Base-by-base conservation (phyloP, 2,797 vertebrate genomes). In the Eptatretus atami region DNA sequence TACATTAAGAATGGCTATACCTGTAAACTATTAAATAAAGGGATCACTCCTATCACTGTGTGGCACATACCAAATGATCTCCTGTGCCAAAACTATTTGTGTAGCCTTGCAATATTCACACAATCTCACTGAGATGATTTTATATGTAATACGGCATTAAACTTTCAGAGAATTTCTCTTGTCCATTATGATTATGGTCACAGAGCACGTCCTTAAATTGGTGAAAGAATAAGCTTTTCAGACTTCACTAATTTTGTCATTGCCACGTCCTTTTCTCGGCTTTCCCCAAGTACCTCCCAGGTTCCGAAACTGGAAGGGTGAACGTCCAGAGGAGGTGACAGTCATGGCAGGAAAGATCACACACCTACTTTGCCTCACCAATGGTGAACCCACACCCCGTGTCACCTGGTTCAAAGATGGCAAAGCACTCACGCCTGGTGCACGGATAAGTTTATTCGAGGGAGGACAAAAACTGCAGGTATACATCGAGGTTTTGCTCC, bases 391-490 rank as follows among this genome's bases (percentile, higher is more conserved):
- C 1, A 52, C 75, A 9, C 86, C 86, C 1, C 80, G 74, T 64
- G 77, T 82, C 67, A 76, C 73, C 67, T 98, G 92, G 92, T 77
- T 81, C 8, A 94, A 84, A 66, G 82, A 96, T 65, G 77, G 79
- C 53, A 77, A 76, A 53, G 72, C 70, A 31, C 65, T 94, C 65
- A 69, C 57, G 64, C 73, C 76, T 66, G 76, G 76, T 1, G 70
- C 70, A 12, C 75, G 68, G 11, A 74, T 77, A 15, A 73, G 53
- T 1, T 67, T 87, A 63, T 65, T 86, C 54, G 81, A 80, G 53
- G 77, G 67, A 69, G 82, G 85, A 52, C 74, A 81, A 74, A 77
- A 75, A 3, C 75, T 98, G 65, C 80, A 88, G 82, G 92, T 93
- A 72, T n/a, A 24, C 6, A 44, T 44, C 6, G 31, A 19, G 19